Percentiles rank a stretch among this genome's conserved stretches.
These are phyloP conservation scores for Lepus oiostolus DNA, from an alignment of 2,797 vertebrate species.

Conservation along the genomic window DNA sequence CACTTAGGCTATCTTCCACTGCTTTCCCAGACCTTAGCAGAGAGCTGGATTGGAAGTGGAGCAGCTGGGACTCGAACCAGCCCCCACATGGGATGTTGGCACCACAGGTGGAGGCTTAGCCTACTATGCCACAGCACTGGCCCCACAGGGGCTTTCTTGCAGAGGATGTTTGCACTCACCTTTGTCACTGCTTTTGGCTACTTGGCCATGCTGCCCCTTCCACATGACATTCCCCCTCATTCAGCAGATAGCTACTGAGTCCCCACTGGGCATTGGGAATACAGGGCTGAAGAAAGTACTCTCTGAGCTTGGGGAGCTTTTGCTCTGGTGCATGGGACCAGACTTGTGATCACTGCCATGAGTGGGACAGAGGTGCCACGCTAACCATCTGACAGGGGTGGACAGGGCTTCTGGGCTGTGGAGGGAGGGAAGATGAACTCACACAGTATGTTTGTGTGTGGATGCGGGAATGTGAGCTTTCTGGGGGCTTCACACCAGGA, in stretches of 20 bases:
- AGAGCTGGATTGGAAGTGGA: too few species aligned
- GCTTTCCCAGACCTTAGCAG: too few species aligned
- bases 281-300: not conserved
- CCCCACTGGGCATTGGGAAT: not conserved
- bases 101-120: too few species aligned
- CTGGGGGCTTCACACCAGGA: not conserved
- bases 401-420: not conserved
- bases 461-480: rapidly evolving
- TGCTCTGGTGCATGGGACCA: not conserved
- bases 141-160: not conserved
- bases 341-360: not conserved
- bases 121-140: too few species aligned
- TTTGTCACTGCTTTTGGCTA: not conserved
- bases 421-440: not conserved
- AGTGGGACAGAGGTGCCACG: not conserved
- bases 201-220: not conserved
- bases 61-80: too few species aligned
- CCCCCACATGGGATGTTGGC: too few species aligned
- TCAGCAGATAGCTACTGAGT: not conserved
- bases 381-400: too few species aligned
- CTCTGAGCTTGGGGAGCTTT: too few species aligned
- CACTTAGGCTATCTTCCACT: too few species aligned
- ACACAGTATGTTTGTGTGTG: too few species aligned
- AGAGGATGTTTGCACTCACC: not conserved
- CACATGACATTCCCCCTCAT: not conserved